Evolutionary conservation across 2,113 vertebrate genomes (phyloP), one percentile per base, ranked within the genome.

Genomic region (Antennarius striatus): DNA sequence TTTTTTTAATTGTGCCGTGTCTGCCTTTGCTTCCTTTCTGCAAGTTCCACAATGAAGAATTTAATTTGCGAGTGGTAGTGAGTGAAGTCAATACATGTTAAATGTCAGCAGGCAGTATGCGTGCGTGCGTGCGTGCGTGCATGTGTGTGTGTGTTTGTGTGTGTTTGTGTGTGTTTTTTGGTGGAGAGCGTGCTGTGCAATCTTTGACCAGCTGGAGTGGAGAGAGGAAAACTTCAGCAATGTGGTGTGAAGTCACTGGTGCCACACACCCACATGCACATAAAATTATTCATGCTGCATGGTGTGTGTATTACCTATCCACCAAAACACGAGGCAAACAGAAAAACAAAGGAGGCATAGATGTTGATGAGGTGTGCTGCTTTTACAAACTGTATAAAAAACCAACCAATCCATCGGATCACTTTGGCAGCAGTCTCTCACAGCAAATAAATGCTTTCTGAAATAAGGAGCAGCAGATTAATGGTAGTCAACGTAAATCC

Each of bases 191-290:
- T 36, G 12, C 42, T 75, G 43, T 83, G 52, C 79, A 73, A 73
- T 77, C 82, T 85, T 85, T 84, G 74, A 82, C 70, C 84, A 82
- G 84, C 81, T 84, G 88, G 59, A 63, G 36, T 48, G 56, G 76
- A 66, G 63, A 70, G 17, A 76, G 48, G 47, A 65, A 61, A 67
- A 54, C 68, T 66, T 63, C 55, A 71, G 67, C 73, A 74, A 16
- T 60, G 51, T 48, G 46, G 75, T 82, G 80, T 69, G 61, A 87
- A 75, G 43, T 66, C 66, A 74, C 73, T 49, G 4, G 14, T 65
- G 40, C 22, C 49, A 65, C 45, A 64, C 60, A 7, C 32, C 32
- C 32, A 36, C 32, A 36, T 36, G 32, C 32, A 71, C 68, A 74
- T 17, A 68, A 14, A 62, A 14, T 49, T 16, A 47, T 52, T 53